phyloP scores from a whole-genome alignment of 2,888 invertebrate genomes.

The Pyrrhosoma nymphula region DNA sequence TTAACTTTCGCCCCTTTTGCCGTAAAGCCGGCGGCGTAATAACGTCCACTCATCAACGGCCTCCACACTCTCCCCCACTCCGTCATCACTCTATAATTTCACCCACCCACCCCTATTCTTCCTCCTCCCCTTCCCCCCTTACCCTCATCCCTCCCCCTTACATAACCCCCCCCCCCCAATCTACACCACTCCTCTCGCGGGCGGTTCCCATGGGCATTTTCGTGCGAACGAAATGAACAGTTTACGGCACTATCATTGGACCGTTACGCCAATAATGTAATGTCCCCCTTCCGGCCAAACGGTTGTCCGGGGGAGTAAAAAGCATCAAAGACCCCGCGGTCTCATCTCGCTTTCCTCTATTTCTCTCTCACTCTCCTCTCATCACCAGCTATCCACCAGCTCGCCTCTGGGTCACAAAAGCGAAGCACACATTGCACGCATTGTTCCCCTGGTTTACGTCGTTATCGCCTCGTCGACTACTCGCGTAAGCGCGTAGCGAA shows the following conservation, averaged over 20 bases:
- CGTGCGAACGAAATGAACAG: slow-evolving; percentile 7
- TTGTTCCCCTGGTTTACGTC: neutral
- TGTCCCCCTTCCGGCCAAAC: neutral
- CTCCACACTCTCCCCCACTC: neutral
- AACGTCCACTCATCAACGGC: slow-evolving; percentile 14
- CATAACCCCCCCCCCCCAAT: neutral
- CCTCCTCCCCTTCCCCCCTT: neutral
- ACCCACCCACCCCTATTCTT: neutral
- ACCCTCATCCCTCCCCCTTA: too few relatives aligned
- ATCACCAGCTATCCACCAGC: neutral
- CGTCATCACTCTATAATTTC: neutral
- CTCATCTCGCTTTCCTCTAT: neutral
- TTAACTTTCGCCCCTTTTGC: slow-evolving; percentile 10
- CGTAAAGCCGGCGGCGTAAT: slow-evolving; percentile 5
- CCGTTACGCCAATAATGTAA: slow-evolving; percentile 21
- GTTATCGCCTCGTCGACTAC: slow-evolving; percentile 4
- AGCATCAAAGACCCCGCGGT: neutral
- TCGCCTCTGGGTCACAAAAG: neutral
- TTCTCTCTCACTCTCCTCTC: neutral
- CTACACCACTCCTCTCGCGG: neutral
- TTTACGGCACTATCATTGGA: neutral
- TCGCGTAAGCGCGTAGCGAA: neutral
- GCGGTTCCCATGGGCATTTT: neutral
- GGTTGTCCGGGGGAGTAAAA: neutral
- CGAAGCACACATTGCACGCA: neutral